phyloP scores from a whole-genome alignment of 2,888 invertebrate species.

The Cremastobaeus sp. region DNA sequence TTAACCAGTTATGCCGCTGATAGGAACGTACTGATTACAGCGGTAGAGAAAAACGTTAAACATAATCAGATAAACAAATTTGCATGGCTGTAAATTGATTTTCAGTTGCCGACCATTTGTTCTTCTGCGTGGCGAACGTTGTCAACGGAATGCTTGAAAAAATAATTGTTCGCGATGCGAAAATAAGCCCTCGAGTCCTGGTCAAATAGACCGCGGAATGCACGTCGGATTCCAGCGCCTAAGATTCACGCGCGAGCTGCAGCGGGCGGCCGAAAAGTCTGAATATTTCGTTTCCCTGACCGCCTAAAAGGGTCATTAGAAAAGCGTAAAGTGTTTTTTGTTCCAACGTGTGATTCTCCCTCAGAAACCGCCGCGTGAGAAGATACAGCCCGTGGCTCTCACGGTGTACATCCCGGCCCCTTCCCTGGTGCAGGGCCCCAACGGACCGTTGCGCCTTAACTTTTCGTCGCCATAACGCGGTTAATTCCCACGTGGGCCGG shows the following conservation, averaged over 20 bases:
- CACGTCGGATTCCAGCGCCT: no score
- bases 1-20: no score
- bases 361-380: conserved; percentile 27
- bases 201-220: no score
- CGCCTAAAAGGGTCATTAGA: conserved; percentile 23
- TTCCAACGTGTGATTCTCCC: conserved; percentile 8
- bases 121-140: no score
- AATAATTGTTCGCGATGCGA: conserved; percentile 2
- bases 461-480: conserved; percentile 44
- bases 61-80: no score
- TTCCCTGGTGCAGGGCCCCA: background rate
- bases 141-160: no score
- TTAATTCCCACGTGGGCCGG: conserved; percentile 73
- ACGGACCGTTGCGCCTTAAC: conserved; percentile 36
- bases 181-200: no score
- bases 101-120: no score
- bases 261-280: no score
- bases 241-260: background rate
- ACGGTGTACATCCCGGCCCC: conserved; percentile 7
- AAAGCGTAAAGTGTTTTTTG: conserved; percentile 21
- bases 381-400: conserved; percentile 50
- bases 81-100: no score
- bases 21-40: no score
- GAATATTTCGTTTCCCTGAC: background rate
- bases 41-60: no score